Base-by-base conservation (phyloP, 2,113 vertebrate genomes). In the Propithecus coquereli region DNA sequence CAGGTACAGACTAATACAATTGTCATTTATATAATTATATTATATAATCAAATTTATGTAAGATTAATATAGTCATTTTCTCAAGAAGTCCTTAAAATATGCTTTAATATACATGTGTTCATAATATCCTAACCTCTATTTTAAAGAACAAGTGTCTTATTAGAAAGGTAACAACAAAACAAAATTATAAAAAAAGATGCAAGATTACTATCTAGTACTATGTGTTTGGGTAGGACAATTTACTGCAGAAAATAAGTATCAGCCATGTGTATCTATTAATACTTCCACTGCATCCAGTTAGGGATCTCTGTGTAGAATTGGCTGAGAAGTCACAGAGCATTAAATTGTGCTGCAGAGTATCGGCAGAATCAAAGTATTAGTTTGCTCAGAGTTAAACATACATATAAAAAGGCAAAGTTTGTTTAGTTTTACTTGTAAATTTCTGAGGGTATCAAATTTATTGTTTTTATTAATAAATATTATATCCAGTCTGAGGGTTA, bases 391-490 rank as follows among this genome's bases (percentile, higher is more conserved):
- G 52, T 88, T 85, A 85, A 93, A 81, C 40, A 47, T 89, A 34
- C 61, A 59, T 61, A 54, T 76, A 18, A 95, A 89, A 96, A 18
- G 20, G 71, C 6, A 65, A 87, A 57, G 32, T 79, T 91, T 77
- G 47, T 79, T 86, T 68, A 63, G 54, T 57, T n/a, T 95, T 92
- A 86, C 59, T 74, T 50, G 17, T 86, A 86, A 93, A 81, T 68
- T n/a, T 95, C 54, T 79, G n/a, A 63, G 18, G n/a, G 11, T 68
- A 45, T 81, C 27, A 71, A 95, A 84, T 81, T 50, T 4, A 22
- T 68, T 57, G 34, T n/a, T 90, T 91, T 25, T 54, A 52, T 71
- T 85, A 40, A 68, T 86, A 94, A 93, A 77, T 34, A 81, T 50
- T 30, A 63, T 40, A 9, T 65, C 40, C 14, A 20, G 9, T 47